phyloP scores from a whole-genome alignment of 1,140 invertebrate species.

The Zaprionus kolodkinae region DNA sequence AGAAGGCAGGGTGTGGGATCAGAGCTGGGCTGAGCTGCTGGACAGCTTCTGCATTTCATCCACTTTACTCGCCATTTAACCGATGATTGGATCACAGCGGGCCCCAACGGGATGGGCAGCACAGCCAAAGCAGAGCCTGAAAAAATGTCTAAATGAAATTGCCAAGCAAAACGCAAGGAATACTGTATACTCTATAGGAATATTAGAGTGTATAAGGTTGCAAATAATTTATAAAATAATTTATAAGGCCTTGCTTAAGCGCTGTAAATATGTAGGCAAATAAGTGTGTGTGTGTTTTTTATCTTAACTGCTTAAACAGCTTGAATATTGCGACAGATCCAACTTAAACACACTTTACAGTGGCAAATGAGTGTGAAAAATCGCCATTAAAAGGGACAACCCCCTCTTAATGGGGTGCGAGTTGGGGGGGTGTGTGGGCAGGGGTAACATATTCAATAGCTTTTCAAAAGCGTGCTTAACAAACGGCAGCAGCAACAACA shows the following conservation, averaged over 20 bases:
- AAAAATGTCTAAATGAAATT: conserved; percentile 31
- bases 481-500: conserved; percentile 53
- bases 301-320: background rate
- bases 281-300: too few relatives aligned
- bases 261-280: too few relatives aligned
- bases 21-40: background rate
- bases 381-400: conserved; percentile 61
- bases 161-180: background rate
- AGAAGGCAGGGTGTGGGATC: background rate
- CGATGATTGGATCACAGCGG: conserved; percentile 74
- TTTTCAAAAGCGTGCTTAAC: conserved; percentile 79
- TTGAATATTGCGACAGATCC: background rate
- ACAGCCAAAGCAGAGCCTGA: conserved; percentile 22
- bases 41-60: conserved; percentile 21
- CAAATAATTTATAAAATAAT: background rate
- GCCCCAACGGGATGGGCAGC: conserved; percentile 36
- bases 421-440: background rate
- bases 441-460: conserved; percentile 77
- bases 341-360: conserved; percentile 13
- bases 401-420: conserved; percentile 1
- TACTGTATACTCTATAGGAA: conserved; percentile 7
- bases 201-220: background rate
- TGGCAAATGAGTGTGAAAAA: conserved; percentile 74
- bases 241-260: too few relatives aligned
- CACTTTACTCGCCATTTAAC: conserved; percentile 78